These are phyloP conservation scores for Leptocoma aspasia DNA, from an alignment of 2,113 vertebrate genomes.

Conservation along the genomic window DNA sequence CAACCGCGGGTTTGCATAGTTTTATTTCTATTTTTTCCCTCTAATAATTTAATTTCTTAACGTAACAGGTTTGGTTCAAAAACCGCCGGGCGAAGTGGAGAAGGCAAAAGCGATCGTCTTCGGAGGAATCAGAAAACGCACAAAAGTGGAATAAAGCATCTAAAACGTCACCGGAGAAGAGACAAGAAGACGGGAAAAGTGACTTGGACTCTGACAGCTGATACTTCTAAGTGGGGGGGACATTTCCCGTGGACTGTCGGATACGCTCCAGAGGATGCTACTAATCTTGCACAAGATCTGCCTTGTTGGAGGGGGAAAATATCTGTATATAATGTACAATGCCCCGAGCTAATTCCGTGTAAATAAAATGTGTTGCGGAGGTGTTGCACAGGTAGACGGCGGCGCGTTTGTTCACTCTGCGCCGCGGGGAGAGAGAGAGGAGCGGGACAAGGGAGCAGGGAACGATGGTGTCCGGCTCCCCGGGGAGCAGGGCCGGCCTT, in stretches of 20 bases:
- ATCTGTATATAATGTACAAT: slow-evolving; percentile 83
- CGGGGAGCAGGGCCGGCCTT: not conserved
- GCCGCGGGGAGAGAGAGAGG: not conserved
- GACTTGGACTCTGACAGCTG: slow-evolving; percentile 97
- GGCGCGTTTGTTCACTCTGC: not conserved
- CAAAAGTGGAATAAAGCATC: slow-evolving; percentile 91
- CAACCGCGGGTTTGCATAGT: accelerated
- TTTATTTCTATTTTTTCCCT: not conserved
- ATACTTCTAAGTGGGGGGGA: slow-evolving; percentile 53
- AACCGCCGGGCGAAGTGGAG: slow-evolving; percentile 98
- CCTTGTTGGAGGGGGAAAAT: slow-evolving; percentile 67
- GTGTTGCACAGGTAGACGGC: slow-evolving; percentile 84
- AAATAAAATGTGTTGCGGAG: slow-evolving; percentile 77
- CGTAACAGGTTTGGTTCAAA: slow-evolving; percentile 95
- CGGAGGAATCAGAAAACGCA: slow-evolving; percentile 92
- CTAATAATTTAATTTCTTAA: not conserved
- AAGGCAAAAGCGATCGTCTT: slow-evolving; percentile 94
- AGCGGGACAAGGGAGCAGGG: not conserved
- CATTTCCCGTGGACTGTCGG: slow-evolving; percentile 32
- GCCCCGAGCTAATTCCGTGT: slow-evolving; percentile 61
- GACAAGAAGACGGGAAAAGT: slow-evolving; percentile 85
- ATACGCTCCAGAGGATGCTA: slow-evolving; percentile 68
- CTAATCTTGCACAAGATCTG: slow-evolving; percentile 80
- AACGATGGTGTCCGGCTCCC: not conserved
- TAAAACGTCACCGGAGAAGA: slow-evolving; percentile 85